A percentile compares a stretch with the other conserved stretches of the same genome.
These are phyloP conservation scores for Caranx ignobilis DNA, from an alignment of 2,113 vertebrate species.

Conservation along the genomic window DNA sequence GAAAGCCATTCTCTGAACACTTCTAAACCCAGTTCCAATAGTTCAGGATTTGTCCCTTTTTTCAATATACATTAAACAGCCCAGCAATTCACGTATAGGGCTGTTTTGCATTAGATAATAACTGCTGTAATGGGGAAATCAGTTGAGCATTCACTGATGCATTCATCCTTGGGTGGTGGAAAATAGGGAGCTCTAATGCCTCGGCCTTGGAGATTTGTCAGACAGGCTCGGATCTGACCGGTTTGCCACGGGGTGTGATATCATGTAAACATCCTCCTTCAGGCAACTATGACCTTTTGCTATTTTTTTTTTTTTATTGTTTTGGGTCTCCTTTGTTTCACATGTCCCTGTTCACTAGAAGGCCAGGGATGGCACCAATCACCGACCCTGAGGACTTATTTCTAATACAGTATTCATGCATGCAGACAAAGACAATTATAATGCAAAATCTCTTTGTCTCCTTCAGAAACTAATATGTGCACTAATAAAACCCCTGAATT, in stretches of 20 bases:
- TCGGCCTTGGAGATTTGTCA: slow-evolving; percentile 44
- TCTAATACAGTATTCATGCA: slow-evolving; percentile 28
- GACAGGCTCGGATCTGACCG: slow-evolving; percentile 44
- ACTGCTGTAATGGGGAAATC: neutral
- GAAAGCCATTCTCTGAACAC: neutral
- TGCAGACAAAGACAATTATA: slow-evolving; percentile 22
- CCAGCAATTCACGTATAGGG: neutral
- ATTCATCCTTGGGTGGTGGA: neutral
- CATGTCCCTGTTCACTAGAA: slow-evolving; percentile 19
- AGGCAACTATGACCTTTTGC: slow-evolving; percentile 54
- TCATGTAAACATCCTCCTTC: slow-evolving; percentile 41
- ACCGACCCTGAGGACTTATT: slow-evolving; percentile 24
- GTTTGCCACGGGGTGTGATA: slow-evolving; percentile 36
- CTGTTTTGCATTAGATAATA: slow-evolving; percentile 13
- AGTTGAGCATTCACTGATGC: slow-evolving; percentile 18
- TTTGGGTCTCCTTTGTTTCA: slow-evolving; percentile 17
- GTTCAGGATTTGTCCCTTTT: neutral
- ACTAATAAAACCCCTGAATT: slow-evolving; percentile 50
- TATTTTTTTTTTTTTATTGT: slow-evolving; percentile 16
- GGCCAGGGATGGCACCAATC: neutral
- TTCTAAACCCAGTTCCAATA: slow-evolving; percentile 3
- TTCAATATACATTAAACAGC: slow-evolving; percentile 22
- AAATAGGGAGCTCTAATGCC: slow-evolving; percentile 11
- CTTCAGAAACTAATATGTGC: slow-evolving; percentile 46
- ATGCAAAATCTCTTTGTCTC: slow-evolving; percentile 19